Percentiles rank a stretch among this genome's conserved stretches.
Conservation (phyloP, 2,113 vertebrate species). For the Alces alces region DNA sequence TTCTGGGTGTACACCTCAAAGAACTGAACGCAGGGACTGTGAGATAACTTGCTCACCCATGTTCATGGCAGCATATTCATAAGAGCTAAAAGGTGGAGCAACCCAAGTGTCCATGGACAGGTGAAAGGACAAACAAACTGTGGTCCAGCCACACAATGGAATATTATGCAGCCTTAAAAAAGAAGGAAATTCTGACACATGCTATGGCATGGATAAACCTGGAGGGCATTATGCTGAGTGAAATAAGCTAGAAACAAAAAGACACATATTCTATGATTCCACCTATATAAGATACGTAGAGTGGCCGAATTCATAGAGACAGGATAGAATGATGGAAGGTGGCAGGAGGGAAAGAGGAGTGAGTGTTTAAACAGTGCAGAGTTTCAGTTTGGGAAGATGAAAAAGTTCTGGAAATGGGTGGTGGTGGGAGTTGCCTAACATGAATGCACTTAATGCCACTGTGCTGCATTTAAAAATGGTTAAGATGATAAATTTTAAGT, state of each 20-base stretch:
- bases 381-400: neutral
- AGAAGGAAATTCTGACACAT: neutral
- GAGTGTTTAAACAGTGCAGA: too few relatives aligned
- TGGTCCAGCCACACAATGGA: accelerated
- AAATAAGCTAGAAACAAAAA: neutral
- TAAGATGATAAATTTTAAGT: neutral
- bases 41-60: neutral
- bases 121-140: accelerated
- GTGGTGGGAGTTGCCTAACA: accelerated
- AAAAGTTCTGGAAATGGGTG: neutral
- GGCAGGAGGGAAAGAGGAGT: neutral
- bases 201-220: neutral
- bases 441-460: neutral
- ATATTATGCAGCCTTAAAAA: neutral
- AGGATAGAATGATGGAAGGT: neutral
- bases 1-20: neutral
- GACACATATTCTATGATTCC: neutral
- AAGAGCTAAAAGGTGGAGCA: neutral
- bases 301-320: neutral
- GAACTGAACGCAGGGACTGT: neutral
- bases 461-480: neutral
- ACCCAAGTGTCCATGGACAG: accelerated
- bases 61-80: neutral
- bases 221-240: neutral
- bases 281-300: neutral